Evolutionary conservation across 2,797 vertebrate genomes (phyloP).

Genomic region (Chrysolophus pictus): DNA sequence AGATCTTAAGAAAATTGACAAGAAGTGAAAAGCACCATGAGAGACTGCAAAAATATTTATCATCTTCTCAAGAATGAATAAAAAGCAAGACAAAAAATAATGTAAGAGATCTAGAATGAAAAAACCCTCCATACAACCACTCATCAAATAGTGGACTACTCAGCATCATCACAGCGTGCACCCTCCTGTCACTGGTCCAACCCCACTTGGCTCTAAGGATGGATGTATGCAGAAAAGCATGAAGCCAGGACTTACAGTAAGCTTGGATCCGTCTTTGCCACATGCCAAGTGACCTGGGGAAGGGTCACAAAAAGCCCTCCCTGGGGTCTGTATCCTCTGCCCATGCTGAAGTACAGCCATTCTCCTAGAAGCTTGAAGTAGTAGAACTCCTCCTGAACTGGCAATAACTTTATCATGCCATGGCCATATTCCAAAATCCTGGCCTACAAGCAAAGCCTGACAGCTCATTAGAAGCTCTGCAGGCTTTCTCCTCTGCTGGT

Average conservation of each 20-base stretch:
- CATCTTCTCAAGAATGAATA: neutral
- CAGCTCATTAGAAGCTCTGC: neutral
- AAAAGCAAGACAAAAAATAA: neutral
- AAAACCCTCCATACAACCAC: neutral
- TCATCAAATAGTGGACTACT: neutral
- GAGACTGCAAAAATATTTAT: neutral
- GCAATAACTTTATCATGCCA: accelerated
- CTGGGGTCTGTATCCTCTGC: neutral
- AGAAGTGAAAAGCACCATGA: neutral
- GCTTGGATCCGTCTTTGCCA: neutral
- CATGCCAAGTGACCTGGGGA: neutral
- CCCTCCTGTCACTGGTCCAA: neutral
- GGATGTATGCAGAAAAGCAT: neutral
- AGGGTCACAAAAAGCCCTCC: neutral
- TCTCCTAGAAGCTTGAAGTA: neutral
- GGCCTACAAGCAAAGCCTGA: neutral
- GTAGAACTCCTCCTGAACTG: neutral
- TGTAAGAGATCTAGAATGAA: neutral
- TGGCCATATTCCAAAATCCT: neutral
- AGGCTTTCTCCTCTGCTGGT: neutral
- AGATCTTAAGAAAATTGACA: neutral
- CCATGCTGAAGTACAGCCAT: neutral
- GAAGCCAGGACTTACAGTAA: accelerated
- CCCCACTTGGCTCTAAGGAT: neutral
- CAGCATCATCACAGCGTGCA: accelerated